Evolutionary conservation across 2,888 invertebrate species (phyloP).

Genomic region (Rutpela maculata): DNA sequence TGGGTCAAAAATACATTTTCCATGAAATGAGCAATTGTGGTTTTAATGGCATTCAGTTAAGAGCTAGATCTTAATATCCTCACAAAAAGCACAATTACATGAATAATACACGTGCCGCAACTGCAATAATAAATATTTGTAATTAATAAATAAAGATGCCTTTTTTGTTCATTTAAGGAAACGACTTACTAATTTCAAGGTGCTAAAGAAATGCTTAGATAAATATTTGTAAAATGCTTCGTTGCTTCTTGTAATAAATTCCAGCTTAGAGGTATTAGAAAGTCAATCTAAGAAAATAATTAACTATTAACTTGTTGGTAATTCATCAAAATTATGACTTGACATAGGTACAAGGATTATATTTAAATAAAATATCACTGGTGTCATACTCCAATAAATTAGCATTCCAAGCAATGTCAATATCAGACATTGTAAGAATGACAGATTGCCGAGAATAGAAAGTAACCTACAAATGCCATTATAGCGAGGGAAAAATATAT

Average conservation of each 20-base stretch:
- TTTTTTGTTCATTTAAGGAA: slow-evolving; percentile 32
- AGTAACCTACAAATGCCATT: background rate
- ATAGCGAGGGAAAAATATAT: no score
- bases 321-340: slow-evolving; percentile 9
- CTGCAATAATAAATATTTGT: slow-evolving; percentile 6
- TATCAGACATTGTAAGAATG: background rate
- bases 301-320: slow-evolving; percentile 13
- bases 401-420: slow-evolving; percentile 24
- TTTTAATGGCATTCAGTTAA: background rate
- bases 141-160: slow-evolving; percentile 9
- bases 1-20: background rate
- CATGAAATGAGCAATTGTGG: slow-evolving; percentile 1
- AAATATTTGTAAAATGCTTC: slow-evolving; percentile 20
- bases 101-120: slow-evolving; percentile 1
- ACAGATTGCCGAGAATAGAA: background rate
- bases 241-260: slow-evolving; percentile 16
- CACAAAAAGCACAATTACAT: slow-evolving; percentile 25
- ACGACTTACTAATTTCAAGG: slow-evolving; percentile 24
- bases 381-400: background rate
- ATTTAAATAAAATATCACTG: background rate
- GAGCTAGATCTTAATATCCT: background rate
- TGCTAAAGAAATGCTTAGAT: slow-evolving; percentile 9
- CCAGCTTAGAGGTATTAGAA: slow-evolving; percentile 19
- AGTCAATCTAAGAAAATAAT: slow-evolving; percentile 27
- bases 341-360: slow-evolving; percentile 2